Base-by-base conservation (phyloP, 2,888 invertebrate genomes). In the Spatulosminthurus flaviceps region DNA sequence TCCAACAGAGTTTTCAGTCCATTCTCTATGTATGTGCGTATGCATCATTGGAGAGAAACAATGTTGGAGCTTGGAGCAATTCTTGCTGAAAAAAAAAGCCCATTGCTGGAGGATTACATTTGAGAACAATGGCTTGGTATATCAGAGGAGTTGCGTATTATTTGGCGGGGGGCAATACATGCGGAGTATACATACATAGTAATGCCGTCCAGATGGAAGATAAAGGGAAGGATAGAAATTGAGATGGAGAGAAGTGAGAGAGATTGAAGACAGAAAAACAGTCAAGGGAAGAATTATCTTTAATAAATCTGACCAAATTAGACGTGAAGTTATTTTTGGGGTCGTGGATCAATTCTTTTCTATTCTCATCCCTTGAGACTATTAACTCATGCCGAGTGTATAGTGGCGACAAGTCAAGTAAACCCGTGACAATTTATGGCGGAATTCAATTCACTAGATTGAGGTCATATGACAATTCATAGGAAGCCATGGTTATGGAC, bases 361-460 rank as follows among this genome's bases (percentile, higher is more conserved):
- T 61, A 42, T 26, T 76, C 66, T 76, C 75, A 61, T 73, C 24
- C 61, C 74, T 28, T 64, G 16, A 22, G 22, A 26, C 73, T 73
- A 42, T 51, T 22, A 71, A 71, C 26, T 24, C 29, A 51, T 72
- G 72, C 29, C 71, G 24, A 73, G 51, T 22, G 67, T n/a, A n/a
- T n/a, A n/a, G n/a, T 80, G 78, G 76, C 73, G 81, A 80, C 80
- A 80, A 79, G 75, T 80, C 77, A 77, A 80, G 77, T 75, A 79
- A 80, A 79, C 69, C 80, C 71, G 69, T 67, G 67, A 79, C 61
- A 80, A 82, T 82, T 82, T 82, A 81, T 79, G 81, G 64, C 76
- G n/a, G 76, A 81, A 81, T 81, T 80, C 81, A 79, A 81, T 81
- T 81, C 81, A 28, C 60, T 60, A 76, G 73, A 81, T 79, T 81